Base-by-base conservation (phyloP, 2,888 invertebrate genomes). In the Acanthosoma haemorrhoidale region DNA sequence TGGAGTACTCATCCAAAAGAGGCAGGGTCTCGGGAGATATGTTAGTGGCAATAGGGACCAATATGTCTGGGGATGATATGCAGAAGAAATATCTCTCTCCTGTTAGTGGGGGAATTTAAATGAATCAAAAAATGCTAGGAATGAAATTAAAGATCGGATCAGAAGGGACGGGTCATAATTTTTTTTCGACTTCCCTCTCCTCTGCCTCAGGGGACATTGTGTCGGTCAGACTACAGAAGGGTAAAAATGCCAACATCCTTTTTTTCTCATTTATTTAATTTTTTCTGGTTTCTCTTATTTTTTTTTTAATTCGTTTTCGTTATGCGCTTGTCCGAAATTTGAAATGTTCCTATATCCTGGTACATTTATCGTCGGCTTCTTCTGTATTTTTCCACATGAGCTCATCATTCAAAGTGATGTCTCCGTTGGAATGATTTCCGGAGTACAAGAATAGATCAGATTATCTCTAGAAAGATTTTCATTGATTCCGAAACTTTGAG, bases 101-200 rank as follows among this genome's bases (percentile, higher is more conserved):
- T 13, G 31, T 5, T 6, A 8, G 32, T n/a, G 36, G 21, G 38
- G 38, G 61, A n/a, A 61, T 16, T 41, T 64, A 15, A 43, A 64
- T 21, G 43, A 29, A 64, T 32, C 64, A 64, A 41, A 64, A 64
- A 38, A 64, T 64, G 64, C 25, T 41, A 39, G 64, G 64, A 64
- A 64, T 64, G 64, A 64, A 64, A 64, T 64, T 64, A 64, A 21
- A 64, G 64, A 64, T 64, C 15, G n/a, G 39, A 64, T 64, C 64
- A 31, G n/a, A 9, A 21, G 60, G 18, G 32, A 41, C 43, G 15
- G 29, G 64, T 31, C 64, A 43, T 43, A 15, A 38, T 43, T 51
- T 51, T 67, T 66, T 32, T 29, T n/a, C 15, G 0, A 13, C 6
- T 2, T n/a, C 16, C 34, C 34, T 4, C 13, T 25, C 9, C 18